A percentile compares a stretch with the other conserved stretches of the same genome.
phyloP scores from a whole-genome alignment of 2,113 vertebrate genomes.

The Protobothrops mucrosquamatus region DNA sequence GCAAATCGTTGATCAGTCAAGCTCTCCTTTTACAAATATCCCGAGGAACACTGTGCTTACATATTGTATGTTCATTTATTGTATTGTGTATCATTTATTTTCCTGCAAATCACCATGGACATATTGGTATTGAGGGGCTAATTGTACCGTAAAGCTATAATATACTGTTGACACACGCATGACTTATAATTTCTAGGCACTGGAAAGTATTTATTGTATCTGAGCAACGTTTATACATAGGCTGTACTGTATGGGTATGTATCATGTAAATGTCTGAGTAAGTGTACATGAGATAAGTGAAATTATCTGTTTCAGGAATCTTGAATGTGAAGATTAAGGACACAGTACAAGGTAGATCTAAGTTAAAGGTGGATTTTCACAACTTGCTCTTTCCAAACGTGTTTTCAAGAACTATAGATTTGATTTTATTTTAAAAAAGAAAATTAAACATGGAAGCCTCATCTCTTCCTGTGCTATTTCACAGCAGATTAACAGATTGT shows the following conservation, averaged over 20 bases:
- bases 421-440: neutral
- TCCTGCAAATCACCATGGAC: neutral
- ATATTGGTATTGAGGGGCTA: conserved; percentile 4
- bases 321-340: neutral
- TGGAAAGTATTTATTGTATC: neutral
- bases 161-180: neutral
- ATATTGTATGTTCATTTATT: neutral
- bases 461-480: neutral
- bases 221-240: neutral
- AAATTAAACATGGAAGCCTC: neutral
- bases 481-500: neutral
- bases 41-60: neutral
- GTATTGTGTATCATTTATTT: neutral
- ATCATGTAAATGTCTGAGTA: neutral
- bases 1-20: neutral
- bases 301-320: neutral
- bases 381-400: neutral
- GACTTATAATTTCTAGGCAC: neutral
- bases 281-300: neutral
- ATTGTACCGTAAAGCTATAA: neutral
- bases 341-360: neutral
- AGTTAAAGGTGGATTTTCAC: neutral
- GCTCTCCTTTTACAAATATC: neutral
- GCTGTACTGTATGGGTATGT: neutral
- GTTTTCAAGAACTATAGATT: neutral